These are phyloP conservation scores for Anas platyrhynchos DNA, from an alignment of 2,113 vertebrate species.

Conservation along the genomic window DNA sequence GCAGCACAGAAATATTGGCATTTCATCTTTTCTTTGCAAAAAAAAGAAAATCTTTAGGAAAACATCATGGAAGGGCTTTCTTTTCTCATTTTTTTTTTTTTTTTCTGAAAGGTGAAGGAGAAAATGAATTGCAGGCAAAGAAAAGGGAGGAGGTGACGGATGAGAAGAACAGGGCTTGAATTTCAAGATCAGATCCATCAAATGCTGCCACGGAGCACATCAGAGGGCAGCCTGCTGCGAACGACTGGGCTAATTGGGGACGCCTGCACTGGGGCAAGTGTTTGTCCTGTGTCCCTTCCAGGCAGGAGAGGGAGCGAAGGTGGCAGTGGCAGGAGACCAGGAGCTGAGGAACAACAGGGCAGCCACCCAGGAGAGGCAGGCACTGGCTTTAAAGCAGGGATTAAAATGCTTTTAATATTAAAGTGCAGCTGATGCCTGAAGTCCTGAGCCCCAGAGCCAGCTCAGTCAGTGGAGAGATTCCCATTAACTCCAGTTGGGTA, in stretches of 20 bases:
- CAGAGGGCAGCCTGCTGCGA: neutral
- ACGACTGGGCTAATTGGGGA: neutral
- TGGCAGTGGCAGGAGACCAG: neutral
- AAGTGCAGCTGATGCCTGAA: neutral
- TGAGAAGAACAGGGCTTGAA: neutral
- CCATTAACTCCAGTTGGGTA: neutral
- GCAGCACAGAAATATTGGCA: neutral
- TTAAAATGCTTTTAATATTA: neutral
- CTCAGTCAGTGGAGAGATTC: neutral
- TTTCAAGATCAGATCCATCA: slow-evolving; percentile 39
- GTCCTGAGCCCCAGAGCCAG: neutral
- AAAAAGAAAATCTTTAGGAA: neutral
- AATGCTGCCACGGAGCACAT: rapidly evolving
- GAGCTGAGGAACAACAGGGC: rapidly evolving
- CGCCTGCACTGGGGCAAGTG: rapidly evolving
- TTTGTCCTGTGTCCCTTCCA: neutral
- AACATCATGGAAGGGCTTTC: neutral
- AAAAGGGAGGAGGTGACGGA: slow-evolving; percentile 15
- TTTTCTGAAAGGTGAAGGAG: neutral
- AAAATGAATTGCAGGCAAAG: slow-evolving; percentile 21
- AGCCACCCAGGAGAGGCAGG: neutral
- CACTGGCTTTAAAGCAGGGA: neutral
- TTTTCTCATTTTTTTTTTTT: neutral
- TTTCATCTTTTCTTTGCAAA: neutral
- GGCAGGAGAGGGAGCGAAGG: neutral